A percentile compares a stretch with the other conserved stretches of the same genome.
These are phyloP conservation scores for Baccha elongata DNA, from an alignment of 2,888 invertebrate species.

Conservation along the genomic window DNA sequence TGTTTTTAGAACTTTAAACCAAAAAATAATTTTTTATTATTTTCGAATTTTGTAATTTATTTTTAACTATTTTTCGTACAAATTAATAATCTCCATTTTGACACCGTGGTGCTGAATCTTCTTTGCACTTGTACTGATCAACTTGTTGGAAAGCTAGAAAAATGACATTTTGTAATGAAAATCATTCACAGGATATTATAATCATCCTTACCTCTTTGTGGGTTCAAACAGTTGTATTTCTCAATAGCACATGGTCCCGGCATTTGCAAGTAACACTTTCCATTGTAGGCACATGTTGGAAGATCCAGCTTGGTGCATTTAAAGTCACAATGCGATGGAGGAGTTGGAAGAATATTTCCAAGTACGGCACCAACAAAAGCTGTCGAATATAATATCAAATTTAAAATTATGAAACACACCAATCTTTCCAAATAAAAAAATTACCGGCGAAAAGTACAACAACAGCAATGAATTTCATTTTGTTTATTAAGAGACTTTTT, in stretches of 20 bases:
- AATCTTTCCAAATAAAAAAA: not conserved
- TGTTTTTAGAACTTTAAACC: too few relatives aligned
- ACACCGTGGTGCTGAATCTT: constrained; percentile 38
- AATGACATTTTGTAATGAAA: not conserved
- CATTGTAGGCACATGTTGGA: constrained; percentile 77
- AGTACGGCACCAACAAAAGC: constrained; percentile 20
- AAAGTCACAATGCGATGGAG: constrained; percentile 74
- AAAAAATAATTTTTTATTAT: too few relatives aligned
- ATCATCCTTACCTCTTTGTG: constrained; percentile 67
- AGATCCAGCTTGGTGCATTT: constrained; percentile 75
- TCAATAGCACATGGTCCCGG: constrained; percentile 76
- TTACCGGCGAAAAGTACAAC: constrained; percentile 28
- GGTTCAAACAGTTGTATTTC: constrained; percentile 78
- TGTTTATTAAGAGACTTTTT: not conserved
- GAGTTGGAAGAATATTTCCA: constrained; percentile 10
- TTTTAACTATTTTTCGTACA: too few relatives aligned
- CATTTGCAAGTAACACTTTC: constrained; percentile 77
- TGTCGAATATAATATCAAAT: not conserved
- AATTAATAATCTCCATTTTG: constrained; percentile 33
- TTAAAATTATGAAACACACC: not conserved
- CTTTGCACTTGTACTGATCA: constrained; percentile 15
- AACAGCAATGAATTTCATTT: constrained; percentile 48
- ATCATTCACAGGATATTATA: not conserved
- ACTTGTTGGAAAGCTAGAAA: constrained; percentile 40
- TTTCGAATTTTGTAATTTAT: too few relatives aligned